Percentiles rank a stretch among this genome's conserved stretches.
Evolutionary conservation across 2,113 vertebrate genomes (phyloP).

Genomic region (Gallinago jamesoni): DNA sequence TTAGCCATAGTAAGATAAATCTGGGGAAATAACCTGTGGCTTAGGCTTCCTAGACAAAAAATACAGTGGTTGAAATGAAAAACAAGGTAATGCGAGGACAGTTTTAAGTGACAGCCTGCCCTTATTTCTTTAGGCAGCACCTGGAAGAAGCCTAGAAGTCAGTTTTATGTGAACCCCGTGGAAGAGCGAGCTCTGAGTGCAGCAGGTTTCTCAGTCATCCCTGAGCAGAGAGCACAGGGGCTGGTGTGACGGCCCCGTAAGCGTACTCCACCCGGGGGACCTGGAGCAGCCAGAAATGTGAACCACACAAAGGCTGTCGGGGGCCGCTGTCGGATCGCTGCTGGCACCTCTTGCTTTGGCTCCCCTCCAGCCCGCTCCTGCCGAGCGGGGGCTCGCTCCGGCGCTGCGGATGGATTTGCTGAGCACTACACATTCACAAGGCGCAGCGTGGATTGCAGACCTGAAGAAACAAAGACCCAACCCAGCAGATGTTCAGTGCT

Average conservation of each 20-base stretch:
- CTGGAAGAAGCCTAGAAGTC: background rate
- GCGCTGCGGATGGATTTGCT: background rate
- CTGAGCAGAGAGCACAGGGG: background rate
- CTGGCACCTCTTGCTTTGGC: background rate
- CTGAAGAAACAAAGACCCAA: background rate
- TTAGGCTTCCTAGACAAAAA: background rate
- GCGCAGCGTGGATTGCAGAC: background rate
- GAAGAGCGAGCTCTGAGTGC: accelerated
- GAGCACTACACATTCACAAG: background rate
- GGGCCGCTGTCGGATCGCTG: background rate
- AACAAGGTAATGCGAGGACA: background rate
- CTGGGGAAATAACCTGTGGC: background rate
- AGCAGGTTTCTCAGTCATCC: background rate
- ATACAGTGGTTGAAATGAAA: background rate
- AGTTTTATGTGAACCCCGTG: background rate
- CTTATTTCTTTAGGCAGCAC: background rate
- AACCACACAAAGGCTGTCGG: background rate
- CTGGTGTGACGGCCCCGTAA: background rate
- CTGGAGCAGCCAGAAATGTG: background rate
- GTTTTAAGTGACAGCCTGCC: background rate
- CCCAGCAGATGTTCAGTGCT: background rate
- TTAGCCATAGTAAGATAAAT: background rate
- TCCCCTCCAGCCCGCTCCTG: background rate
- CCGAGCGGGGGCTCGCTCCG: accelerated
- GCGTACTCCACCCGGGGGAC: background rate